These are phyloP conservation scores for Argyrosomus regius DNA, from an alignment of 2,797 vertebrate species.

Conservation along the genomic window DNA sequence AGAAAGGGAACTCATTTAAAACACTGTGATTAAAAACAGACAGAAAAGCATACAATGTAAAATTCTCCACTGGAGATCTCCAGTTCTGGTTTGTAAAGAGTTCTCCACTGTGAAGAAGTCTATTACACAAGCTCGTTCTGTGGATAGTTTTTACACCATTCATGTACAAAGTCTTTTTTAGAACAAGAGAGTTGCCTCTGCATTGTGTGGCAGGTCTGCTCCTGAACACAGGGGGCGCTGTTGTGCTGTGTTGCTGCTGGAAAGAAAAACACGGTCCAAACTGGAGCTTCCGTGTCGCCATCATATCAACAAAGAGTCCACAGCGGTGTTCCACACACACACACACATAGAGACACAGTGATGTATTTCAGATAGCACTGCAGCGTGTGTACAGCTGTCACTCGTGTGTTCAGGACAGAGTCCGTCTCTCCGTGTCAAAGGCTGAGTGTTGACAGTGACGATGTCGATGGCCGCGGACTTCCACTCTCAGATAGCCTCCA, in stretches of 20 bases:
- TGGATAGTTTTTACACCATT: too few relatives aligned
- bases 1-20: too few relatives aligned
- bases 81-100: too few relatives aligned
- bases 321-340: too few relatives aligned
- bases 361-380: not conserved
- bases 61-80: too few relatives aligned
- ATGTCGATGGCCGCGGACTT: conserved; percentile 70
- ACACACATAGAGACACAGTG: too few relatives aligned
- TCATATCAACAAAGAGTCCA: conserved; percentile 11
- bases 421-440: fast-evolving
- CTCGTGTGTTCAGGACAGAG: not conserved
- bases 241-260: not conserved
- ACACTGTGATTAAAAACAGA: too few relatives aligned
- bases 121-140: too few relatives aligned
- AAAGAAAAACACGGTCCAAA: not conserved
- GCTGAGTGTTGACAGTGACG: not conserved
- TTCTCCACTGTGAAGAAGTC: too few relatives aligned
- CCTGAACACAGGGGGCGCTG: conserved; percentile 17
- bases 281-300: not conserved
- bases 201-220: not conserved
- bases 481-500: conserved; percentile 84
- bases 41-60: too few relatives aligned
- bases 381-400: fast-evolving
- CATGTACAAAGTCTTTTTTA: too few relatives aligned
- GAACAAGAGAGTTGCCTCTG: too few relatives aligned